Base-by-base conservation (phyloP, 2,113 vertebrate species). In the Strix uralensis region DNA sequence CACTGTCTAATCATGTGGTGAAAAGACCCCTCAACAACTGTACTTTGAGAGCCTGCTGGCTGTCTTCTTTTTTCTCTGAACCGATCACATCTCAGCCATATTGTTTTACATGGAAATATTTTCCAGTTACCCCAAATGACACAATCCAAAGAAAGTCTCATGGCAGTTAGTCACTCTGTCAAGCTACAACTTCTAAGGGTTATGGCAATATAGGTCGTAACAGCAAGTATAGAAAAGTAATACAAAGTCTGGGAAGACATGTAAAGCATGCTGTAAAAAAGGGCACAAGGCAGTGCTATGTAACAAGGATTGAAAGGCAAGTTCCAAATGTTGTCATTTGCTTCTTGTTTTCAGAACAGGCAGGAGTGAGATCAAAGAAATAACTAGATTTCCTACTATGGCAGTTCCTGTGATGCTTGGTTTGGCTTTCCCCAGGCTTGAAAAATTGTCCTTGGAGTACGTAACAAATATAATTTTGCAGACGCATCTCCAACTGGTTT, bases 31-130 rank as follows among this genome's bases (percentile, higher is more conserved):
- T 93, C 16, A 47, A 29, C 22, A 74, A 1, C 59, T 38, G 46
- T 34, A 15, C 54, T 92, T 83, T 9, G 29, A 49, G 67, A 92
- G 34, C 40, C 75, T 86, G 46, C 29, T 52, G 52, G 17, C 22
- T 88, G 21, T 34, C 51, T 73, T 34, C 47, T 72, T 90, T 80
- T 58, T 79, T 32, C 73, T 91, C 44, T 0, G 3, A 74, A 66
- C 32, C 0, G 0, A 36, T 59, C 38, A 40, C 1, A 1, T 38
- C 44, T 57, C 26, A 71, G 26, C 15, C 2, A 0, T 36, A 22
- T 82, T 90, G 77, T 52, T 49, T 66, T 55, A 63, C 4, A 2
- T 57, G 63, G 62, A 49, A 94, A 36, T 88, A 38, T 78, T 78
- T 61, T 73, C 36, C 26, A 54, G 34, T 62, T 73, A 58, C 9